A percentile compares a stretch with the other conserved stretches of the same genome.
Evolutionary conservation across 2,888 invertebrate genomes (phyloP).

Genomic region (Agonopterix subpropinquella): DNA sequence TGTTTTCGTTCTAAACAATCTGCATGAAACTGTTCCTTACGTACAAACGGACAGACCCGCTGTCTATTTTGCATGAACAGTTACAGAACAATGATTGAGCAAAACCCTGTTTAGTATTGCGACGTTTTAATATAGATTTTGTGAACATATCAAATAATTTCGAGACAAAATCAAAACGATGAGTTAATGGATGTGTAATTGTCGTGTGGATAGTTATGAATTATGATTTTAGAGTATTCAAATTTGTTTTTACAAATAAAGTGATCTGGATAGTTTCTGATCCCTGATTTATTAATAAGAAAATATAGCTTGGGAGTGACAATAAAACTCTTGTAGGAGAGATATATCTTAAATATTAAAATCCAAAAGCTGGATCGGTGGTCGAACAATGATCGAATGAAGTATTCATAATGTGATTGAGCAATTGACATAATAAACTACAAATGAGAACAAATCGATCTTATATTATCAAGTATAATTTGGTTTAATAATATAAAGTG

Average conservation of each 20-base stretch:
- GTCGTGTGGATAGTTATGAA: not conserved
- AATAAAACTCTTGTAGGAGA: constrained; percentile 47
- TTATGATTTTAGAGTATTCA: not conserved
- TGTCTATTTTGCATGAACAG: no score
- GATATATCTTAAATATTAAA: constrained; percentile 28
- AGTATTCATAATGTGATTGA: not conserved
- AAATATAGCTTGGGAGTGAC: constrained; percentile 35
- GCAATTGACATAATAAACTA: constrained; percentile 5
- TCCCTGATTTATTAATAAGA: not conserved
- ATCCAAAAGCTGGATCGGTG: constrained; percentile 1
- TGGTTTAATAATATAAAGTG: constrained; percentile 27
- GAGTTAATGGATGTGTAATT: not conserved
- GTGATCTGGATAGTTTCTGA: no score
- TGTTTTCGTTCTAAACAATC: no score
- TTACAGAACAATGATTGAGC: constrained; percentile 50
- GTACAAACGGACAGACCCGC: no score
- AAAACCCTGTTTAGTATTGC: constrained; percentile 27
- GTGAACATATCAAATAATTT: constrained; percentile 57
- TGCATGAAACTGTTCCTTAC: no score
- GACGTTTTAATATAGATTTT: constrained; percentile 14
- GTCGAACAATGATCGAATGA: constrained; percentile 1
- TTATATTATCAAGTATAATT: constrained; percentile 13
- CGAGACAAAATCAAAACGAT: not conserved
- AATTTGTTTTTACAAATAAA: no score
- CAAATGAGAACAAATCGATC: constrained; percentile 25